These are phyloP conservation scores for Silurus asotus DNA, from an alignment of 2,113 vertebrate genomes.

Conservation along the genomic window DNA sequence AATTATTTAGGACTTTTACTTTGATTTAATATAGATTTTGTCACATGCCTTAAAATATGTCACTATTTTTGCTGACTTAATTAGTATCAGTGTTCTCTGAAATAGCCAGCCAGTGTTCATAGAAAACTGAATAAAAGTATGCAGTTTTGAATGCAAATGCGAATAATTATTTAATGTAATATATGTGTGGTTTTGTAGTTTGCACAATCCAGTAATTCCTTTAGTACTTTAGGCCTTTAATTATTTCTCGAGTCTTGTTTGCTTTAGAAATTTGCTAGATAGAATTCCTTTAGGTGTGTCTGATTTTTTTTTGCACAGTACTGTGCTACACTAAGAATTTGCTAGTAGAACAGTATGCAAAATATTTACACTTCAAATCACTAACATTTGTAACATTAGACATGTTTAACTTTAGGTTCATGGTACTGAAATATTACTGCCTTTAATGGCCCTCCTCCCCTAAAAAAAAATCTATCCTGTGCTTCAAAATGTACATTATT, in stretches of 20 bases:
- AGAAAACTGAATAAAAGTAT: not conserved
- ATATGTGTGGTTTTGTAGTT: not conserved
- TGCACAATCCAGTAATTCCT: not conserved
- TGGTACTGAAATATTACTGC: slow-evolving; percentile 10
- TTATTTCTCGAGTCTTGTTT: not conserved
- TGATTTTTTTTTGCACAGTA: not conserved
- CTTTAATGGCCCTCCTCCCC: not conserved
- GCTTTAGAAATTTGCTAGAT: not conserved
- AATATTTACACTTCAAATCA: not conserved
- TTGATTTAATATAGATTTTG: not conserved
- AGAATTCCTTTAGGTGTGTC: not conserved
- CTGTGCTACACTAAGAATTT: not conserved
- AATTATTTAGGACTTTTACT: too few relatives aligned
- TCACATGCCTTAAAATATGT: too few relatives aligned
- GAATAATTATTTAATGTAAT: not conserved
- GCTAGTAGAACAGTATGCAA: not conserved
- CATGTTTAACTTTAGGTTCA: not conserved
- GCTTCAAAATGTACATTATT: slow-evolving; percentile 27
- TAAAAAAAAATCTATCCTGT: not conserved
- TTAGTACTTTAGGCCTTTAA: not conserved
- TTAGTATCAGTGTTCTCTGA: not conserved
- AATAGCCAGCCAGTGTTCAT: not conserved
- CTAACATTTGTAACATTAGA: not conserved
- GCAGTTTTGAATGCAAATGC: not conserved
- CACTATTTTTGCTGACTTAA: not conserved